These are phyloP conservation scores for Parnassius smintheus DNA, from an alignment of 2,888 invertebrate genomes.

Conservation along the genomic window DNA sequence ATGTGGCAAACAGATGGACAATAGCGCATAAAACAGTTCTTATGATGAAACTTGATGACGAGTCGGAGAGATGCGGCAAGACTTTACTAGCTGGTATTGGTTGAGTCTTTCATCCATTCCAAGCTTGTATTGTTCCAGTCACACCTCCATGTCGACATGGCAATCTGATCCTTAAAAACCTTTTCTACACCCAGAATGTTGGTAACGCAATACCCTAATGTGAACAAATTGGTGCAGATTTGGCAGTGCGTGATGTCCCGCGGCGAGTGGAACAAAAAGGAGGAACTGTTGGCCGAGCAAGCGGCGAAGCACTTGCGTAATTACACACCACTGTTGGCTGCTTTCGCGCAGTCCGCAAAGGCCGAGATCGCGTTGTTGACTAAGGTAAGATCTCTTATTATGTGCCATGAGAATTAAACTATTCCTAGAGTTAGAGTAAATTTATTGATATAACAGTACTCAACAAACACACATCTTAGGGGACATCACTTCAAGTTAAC, in stretches of 20 bases:
- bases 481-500: too few relatives aligned
- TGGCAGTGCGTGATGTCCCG: conserved; percentile 97
- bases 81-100: conserved; percentile 39
- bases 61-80: conserved; percentile 60
- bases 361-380: conserved; percentile 94
- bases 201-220: neutral
- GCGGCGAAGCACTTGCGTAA: conserved; percentile 94
- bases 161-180: conserved; percentile 56
- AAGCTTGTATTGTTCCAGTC: conserved; percentile 35
- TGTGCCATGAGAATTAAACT: too few relatives aligned
- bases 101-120: conserved; percentile 58
- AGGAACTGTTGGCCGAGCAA: conserved; percentile 97
- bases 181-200: neutral
- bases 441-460: too few relatives aligned
- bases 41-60: conserved; percentile 80
- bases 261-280: conserved; percentile 99
- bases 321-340: conserved; percentile 92
- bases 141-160: conserved; percentile 61
- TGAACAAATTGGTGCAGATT: conserved; percentile 77
- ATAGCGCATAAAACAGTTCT: neutral
- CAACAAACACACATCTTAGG: too few relatives aligned
- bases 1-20: too few relatives aligned
- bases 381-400: conserved; percentile 69
- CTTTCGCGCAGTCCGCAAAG: conserved; percentile 92
- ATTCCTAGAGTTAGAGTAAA: too few relatives aligned